Evolutionary conservation across 1,140 invertebrate genomes (phyloP).

Genomic region (Microplitis demolitor): DNA sequence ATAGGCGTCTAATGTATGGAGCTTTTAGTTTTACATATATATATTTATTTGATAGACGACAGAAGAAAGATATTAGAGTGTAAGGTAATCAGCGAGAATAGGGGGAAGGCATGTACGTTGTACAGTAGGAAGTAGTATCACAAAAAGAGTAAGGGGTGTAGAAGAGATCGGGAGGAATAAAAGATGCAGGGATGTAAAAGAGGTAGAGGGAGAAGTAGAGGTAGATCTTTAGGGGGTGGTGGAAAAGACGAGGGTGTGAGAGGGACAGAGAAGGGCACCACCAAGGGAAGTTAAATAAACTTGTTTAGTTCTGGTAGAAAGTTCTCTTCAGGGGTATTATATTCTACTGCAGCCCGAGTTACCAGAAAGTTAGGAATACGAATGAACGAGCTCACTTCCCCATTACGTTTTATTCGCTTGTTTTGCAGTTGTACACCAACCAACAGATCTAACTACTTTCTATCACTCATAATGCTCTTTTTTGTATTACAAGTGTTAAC

Average conservation of each 20-base stretch:
- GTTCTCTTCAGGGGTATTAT: slow-evolving; percentile 51
- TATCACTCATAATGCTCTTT: neutral
- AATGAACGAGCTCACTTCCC: slow-evolving; percentile 52
- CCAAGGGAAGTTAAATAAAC: slow-evolving; percentile 56
- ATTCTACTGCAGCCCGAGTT: slow-evolving; percentile 46
- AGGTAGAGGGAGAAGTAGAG: neutral
- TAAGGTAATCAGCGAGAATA: neutral
- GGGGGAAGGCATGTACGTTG: too few species aligned
- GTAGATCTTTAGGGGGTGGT: neutral
- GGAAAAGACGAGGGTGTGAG: neutral
- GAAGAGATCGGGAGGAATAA: slow-evolving; percentile 19
- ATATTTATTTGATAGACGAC: neutral
- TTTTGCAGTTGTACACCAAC: slow-evolving; percentile 39
- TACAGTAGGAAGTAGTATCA: neutral
- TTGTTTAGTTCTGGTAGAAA: slow-evolving; percentile 54
- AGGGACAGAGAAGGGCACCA: slow-evolving; percentile 28
- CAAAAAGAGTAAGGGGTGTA: neutral
- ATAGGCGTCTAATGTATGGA: slow-evolving; percentile 27
- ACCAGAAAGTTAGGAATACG: slow-evolving; percentile 49
- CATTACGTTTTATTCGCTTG: slow-evolving; percentile 56
- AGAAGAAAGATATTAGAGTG: slow-evolving; percentile 10
- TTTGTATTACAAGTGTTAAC: neutral
- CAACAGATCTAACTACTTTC: neutral
- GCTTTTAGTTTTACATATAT: neutral
- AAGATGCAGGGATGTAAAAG: neutral